These are phyloP conservation scores for Apotomis capreana DNA, from an alignment of 2,888 invertebrate genomes.

Conservation along the genomic window DNA sequence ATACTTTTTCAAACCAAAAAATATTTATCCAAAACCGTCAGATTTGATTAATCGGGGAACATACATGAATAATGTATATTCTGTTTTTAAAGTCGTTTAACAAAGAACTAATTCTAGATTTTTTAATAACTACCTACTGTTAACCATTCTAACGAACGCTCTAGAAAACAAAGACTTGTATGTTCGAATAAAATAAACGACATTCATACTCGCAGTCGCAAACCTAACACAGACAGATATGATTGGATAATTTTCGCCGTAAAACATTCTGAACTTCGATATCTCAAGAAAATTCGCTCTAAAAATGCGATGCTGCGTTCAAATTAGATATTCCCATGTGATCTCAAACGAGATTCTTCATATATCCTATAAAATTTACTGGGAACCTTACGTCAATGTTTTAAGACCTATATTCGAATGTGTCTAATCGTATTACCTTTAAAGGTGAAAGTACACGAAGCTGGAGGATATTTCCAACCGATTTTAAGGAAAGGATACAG, in stretches of 20 bases:
- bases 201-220: background rate
- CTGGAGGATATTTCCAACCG: too few relatives aligned
- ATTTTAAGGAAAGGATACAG: too few relatives aligned
- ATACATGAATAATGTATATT: too few relatives aligned
- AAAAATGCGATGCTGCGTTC: slow-evolving; percentile 13
- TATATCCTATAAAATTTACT: slow-evolving; percentile 1
- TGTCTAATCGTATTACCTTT: slow-evolving; percentile 16
- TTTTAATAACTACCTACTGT: too few relatives aligned
- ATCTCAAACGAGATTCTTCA: background rate
- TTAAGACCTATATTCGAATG: slow-evolving; percentile 12
- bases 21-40: too few relatives aligned
- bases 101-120: too few relatives aligned
- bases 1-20: too few relatives aligned
- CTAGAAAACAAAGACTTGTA: background rate
- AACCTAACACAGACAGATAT: background rate
- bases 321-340: slow-evolving; percentile 39
- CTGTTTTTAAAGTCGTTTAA: too few relatives aligned
- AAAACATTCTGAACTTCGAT: slow-evolving; percentile 7
- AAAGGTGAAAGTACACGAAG: slow-evolving; percentile 2
- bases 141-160: too few relatives aligned
- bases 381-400: background rate
- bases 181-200: background rate
- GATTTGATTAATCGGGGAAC: too few relatives aligned
- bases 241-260: background rate
- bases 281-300: slow-evolving; percentile 12